Base-by-base conservation (phyloP, 53 echinoderm and acorn worm genomes). In the Astropecten irregularis region DNA sequence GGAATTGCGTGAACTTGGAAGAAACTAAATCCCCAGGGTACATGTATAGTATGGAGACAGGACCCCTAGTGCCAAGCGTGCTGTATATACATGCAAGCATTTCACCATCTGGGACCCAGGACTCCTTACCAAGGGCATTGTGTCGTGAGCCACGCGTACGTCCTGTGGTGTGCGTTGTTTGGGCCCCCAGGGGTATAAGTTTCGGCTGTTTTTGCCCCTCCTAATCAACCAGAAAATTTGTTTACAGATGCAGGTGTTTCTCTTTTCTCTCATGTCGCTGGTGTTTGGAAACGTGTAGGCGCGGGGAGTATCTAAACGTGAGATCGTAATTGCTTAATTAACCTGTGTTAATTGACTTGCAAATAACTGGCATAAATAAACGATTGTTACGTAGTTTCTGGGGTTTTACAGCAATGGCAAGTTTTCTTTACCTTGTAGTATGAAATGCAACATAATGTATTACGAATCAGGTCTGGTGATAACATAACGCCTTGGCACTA, bases 281-380 rank as follows among this genome's bases (percentile, higher is more conserved):
- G 53, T 71, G 50, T 71, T 33, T 71, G 47, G n/a, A n/a, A n/a
- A n/a, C n/a, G n/a, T n/a, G n/a, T n/a, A n/a, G n/a, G n/a, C n/a
- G n/a, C n/a, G n/a, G n/a, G n/a, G n/a, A n/a, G n/a, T n/a, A n/a
- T n/a, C n/a, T n/a, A n/a, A n/a, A n/a, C n/a, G n/a, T n/a, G n/a
- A n/a, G n/a, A n/a, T n/a, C 42, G 32, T 37, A 36, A 74, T 58
- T 74, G 74, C 51, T 57, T 74, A 74, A 55, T 38, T 16, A 72
- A 35, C 38, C 9, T 6, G 38, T 10, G 64, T 3, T 64, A 32
- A 3, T 64, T 36, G 64, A 33, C 28, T 25, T 33, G 1, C 18
- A 34, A 64, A 36, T 36, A 36, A 36, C 36, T 36, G 35, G 11
- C 8, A 18, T 0, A 18, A 64, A 58, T 58, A 28, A 31, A 58